A percentile compares a stretch with the other conserved stretches of the same genome.
Conservation (phyloP, 2,113 vertebrate genomes). For the Halcyon malimbica region DNA sequence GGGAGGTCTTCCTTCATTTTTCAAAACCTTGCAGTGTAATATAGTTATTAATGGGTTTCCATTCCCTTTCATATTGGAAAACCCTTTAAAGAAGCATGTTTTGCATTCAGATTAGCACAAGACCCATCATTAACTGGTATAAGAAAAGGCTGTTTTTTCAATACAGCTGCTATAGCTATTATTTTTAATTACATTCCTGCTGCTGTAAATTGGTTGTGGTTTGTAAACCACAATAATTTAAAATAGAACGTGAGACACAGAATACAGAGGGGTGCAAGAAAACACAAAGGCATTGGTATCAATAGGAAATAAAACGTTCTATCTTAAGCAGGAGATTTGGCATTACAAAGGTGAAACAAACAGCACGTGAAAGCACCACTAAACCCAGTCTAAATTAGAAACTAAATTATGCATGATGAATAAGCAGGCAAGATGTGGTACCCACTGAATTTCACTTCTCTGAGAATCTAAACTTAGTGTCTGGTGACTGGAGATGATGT, state of each 20-base stretch:
- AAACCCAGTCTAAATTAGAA: conserved; percentile 12
- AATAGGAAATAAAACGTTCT: not conserved
- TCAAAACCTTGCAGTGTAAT: conserved; percentile 47
- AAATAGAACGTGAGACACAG: not conserved
- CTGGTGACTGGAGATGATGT: not conserved
- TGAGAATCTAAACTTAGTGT: not conserved
- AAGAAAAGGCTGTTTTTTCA: conserved; percentile 56
- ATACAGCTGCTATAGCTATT: conserved; percentile 63
- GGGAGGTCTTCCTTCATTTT: conserved; percentile 25
- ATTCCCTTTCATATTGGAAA: conserved; percentile 29
- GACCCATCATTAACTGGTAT: not conserved
- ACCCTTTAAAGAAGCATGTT: not conserved
- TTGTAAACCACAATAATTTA: conserved; percentile 29
- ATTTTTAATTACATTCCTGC: conserved; percentile 73
- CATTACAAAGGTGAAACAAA: not conserved
- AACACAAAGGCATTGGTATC: not conserved
- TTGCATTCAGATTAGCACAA: conserved; percentile 57
- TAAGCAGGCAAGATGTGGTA: not conserved
- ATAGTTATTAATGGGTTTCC: conserved; percentile 53
- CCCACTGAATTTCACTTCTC: not conserved
- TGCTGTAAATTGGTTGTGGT: conserved; percentile 36
- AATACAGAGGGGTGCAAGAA: not conserved
- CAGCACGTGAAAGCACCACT: not conserved
- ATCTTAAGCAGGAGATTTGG: not conserved
- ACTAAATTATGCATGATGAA: not conserved